Base-by-base conservation (phyloP, 2,888 invertebrate genomes). In the Volucella inanis region DNA sequence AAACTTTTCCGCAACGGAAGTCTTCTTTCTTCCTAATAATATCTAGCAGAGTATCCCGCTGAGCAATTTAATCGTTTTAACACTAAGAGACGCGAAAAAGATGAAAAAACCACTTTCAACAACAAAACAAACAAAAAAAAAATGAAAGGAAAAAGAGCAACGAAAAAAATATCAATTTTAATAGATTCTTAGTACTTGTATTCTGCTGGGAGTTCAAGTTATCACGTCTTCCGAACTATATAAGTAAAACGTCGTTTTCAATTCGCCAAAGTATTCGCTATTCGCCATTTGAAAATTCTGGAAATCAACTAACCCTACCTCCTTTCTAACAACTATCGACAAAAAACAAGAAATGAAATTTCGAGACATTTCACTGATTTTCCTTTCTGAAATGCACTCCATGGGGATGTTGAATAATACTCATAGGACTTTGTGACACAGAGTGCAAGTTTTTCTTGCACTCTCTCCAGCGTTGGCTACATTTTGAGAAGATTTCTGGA, bases 361-460 rank as follows among this genome's bases (percentile, higher is more conserved):
- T 31, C 31, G 31, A 31, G 85, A 77, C 85, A 77, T 77, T 81
- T 81, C 68, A 72, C 62, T 85, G 81, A 81, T 85, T 85, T 81
- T 85, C 72, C 31, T 31, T 49, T 85, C 72, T 77, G 75, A 79
- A 84, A 79, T 80, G 55, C 57, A 84, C 84, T 81, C 81, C 68
- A 57, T n/a, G n/a, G 76, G 65, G 84, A 81, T 77, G 81, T 64
- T 81, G 85, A 77, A 85, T 77, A 77, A 77, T 81, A 81, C 80
- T 77, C 85, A 22, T 47, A 77, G 75, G 84, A 76, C 76, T 31
- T 77, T 77, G n/a, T 45, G 64, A 72, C 50, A 68, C 50, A 57
- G 68, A 85, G 72, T 85, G 85, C 81, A 85, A 85, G 76, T 81
- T 85, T 81, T 59, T 72, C 68, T 68, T 85, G 76, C 68, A 68